Evolutionary conservation across 2,888 invertebrate genomes (phyloP).

Genomic region (Galerucella pusilla): DNA sequence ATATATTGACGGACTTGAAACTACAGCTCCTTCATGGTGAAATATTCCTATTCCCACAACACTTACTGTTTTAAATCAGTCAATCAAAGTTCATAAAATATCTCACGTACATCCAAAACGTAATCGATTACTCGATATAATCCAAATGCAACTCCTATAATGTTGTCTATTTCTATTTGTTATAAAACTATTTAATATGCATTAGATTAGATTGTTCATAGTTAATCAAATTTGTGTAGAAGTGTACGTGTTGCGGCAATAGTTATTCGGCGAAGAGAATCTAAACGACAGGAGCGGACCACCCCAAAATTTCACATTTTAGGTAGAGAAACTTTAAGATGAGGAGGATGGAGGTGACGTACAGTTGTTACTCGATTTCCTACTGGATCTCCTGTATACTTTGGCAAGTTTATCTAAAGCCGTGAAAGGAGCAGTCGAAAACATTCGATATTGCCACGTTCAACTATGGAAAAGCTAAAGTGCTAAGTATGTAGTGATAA

Average conservation of each 20-base stretch:
- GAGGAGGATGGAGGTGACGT: too few species aligned
- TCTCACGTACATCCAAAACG: conserved; percentile 20
- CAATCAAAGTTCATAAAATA: neutral
- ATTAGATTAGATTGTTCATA: conserved; percentile 25
- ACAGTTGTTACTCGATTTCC: too few species aligned
- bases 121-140: conserved; percentile 18
- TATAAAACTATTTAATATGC: conserved; percentile 33
- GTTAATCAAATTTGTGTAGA: conserved; percentile 34
- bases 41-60: neutral
- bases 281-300: conserved; percentile 18
- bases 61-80: neutral
- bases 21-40: too few species aligned
- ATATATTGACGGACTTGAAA: too few species aligned
- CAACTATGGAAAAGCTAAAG: too few species aligned
- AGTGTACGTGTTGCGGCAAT: conserved; percentile 32
- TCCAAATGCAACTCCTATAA: conserved; percentile 7
- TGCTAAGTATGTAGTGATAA: too few species aligned
- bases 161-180: conserved; percentile 31
- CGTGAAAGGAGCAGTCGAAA: too few species aligned
- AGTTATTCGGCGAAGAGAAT: conserved; percentile 23
- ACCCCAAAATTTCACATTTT: too few species aligned
- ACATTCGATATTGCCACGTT: too few species aligned
- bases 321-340: too few species aligned
- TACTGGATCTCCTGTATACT: too few species aligned
- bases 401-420: too few species aligned